phyloP scores from a whole-genome alignment of 2,797 vertebrate species.

The Sebastes alutus region DNA sequence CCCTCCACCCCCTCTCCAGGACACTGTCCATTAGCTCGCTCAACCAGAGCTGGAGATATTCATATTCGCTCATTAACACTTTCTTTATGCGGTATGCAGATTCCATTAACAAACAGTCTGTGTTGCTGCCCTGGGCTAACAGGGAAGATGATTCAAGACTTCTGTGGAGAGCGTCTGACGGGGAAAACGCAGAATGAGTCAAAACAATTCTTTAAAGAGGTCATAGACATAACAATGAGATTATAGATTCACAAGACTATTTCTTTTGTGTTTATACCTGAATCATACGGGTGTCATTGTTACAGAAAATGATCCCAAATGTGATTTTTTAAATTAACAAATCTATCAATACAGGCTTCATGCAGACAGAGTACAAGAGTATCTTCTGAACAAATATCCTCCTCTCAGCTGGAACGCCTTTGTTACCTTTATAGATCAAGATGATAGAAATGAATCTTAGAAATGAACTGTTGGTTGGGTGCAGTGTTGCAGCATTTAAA shows the following conservation, averaged over 20 bases:
- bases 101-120: slow-evolving; percentile 59
- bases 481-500: slow-evolving; percentile 1
- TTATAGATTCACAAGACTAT: slow-evolving; percentile 20
- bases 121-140: slow-evolving; percentile 32
- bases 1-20: slow-evolving; percentile 38
- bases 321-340: neutral
- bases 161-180: slow-evolving; percentile 26
- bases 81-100: slow-evolving; percentile 65
- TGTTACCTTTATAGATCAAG: slow-evolving; percentile 14
- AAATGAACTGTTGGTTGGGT: slow-evolving; percentile 9
- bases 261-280: neutral
- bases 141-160: slow-evolving; percentile 15
- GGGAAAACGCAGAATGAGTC: slow-evolving; percentile 23
- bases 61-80: slow-evolving; percentile 59
- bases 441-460: neutral
- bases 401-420: slow-evolving; percentile 2
- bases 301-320: neutral
- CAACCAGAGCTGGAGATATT: slow-evolving; percentile 44
- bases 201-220: slow-evolving; percentile 34
- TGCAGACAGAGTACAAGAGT: neutral
- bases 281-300: neutral
- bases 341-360: neutral
- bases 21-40: slow-evolving; percentile 59
- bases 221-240: slow-evolving; percentile 19
- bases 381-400: neutral